Evolutionary conservation across 1,140 invertebrate genomes (phyloP).

Genomic region (Halyomorpha halys): DNA sequence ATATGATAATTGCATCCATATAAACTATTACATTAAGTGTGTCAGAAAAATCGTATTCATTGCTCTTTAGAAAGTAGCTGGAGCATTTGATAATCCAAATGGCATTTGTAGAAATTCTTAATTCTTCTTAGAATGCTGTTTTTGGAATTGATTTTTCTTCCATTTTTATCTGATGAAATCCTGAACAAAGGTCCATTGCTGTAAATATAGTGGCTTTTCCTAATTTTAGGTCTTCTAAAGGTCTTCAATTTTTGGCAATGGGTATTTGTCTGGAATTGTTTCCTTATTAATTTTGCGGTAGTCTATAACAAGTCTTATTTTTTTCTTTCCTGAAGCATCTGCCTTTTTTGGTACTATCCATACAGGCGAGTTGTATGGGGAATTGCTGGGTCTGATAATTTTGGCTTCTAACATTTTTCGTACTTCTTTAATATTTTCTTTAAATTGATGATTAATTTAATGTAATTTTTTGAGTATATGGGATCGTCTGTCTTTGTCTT

Average conservation of each 20-base stretch:
- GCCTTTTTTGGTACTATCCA: no score
- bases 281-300: constrained; percentile 31
- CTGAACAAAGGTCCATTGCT: no score
- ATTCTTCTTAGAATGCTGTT: constrained; percentile 30
- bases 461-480: constrained; percentile 33
- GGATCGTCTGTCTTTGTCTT: constrained; percentile 27
- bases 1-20: constrained; percentile 40
- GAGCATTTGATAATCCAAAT: no score
- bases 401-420: no score
- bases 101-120: constrained; percentile 28
- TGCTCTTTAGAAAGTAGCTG: constrained; percentile 27
- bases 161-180: no score
- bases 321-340: constrained; percentile 24
- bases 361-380: no score
- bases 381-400: no score
- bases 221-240: constrained; percentile 33
- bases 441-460: constrained; percentile 34
- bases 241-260: constrained; percentile 24
- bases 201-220: constrained; percentile 26
- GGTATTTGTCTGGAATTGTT: constrained; percentile 19
- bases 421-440: constrained; percentile 34
- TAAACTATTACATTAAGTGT: constrained; percentile 32
- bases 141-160: constrained; percentile 24
- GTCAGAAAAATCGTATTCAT: constrained; percentile 33
- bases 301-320: constrained; percentile 31